Evolutionary conservation across 53 echinoderm and acorn worm species (phyloP).

Genomic region (Antedon mediterranea): DNA sequence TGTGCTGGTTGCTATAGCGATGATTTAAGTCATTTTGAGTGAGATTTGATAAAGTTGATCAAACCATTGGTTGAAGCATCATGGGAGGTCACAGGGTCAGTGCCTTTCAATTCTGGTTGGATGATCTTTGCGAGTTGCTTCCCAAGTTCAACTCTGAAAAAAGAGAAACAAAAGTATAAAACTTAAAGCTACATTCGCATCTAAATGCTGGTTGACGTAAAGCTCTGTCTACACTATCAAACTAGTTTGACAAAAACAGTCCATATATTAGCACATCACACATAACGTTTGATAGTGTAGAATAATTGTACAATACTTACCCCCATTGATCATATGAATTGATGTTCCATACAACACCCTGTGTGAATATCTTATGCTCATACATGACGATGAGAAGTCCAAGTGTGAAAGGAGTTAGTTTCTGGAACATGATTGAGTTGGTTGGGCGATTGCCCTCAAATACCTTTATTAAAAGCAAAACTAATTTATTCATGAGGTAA

Average conservation of each 20-base stretch:
- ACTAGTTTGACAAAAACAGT: too few relatives aligned
- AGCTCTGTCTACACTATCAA: too few relatives aligned
- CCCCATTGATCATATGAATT: conserved; percentile 98
- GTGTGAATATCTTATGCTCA: conserved; percentile 98
- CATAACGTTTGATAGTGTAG: too few relatives aligned
- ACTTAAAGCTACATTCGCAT: too few relatives aligned
- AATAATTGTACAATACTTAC: conserved; percentile 40
- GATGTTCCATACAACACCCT: conserved; percentile 94
- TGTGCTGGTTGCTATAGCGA: not conserved
- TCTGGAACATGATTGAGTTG: conserved; percentile 91
- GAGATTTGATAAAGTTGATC: conserved; percentile 91
- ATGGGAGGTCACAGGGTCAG: conserved; percentile 48
- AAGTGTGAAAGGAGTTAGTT: conserved; percentile 64
- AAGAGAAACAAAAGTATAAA: too few relatives aligned
- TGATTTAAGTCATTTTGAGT: conserved; percentile 22
- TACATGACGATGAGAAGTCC: conserved; percentile 79
- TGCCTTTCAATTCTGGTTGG: conserved; percentile 72
- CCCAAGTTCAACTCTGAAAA: conserved; percentile 83
- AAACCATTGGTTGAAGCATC: conserved; percentile 94
- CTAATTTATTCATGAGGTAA: too few relatives aligned
- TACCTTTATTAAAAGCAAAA: conserved; percentile 56
- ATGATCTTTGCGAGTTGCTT: conserved; percentile 95
- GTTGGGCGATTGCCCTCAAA: conserved; percentile 98
- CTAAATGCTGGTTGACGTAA: too few relatives aligned
- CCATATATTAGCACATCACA: too few relatives aligned